These are phyloP conservation scores for Carettochelys insculpta DNA, from an alignment of 2,113 vertebrate genomes.

Conservation along the genomic window DNA sequence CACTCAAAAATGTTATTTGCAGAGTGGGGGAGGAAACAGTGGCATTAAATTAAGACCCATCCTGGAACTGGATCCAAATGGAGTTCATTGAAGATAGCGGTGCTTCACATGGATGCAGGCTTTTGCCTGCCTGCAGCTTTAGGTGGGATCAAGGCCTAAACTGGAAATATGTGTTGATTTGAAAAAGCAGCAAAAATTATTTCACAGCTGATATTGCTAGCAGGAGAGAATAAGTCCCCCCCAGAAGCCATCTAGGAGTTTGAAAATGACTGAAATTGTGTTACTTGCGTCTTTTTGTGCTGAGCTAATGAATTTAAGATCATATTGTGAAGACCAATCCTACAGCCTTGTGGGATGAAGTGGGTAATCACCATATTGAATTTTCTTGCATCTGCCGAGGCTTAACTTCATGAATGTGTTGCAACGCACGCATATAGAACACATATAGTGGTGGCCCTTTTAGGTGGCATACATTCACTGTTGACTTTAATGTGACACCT, in stretches of 20 bases:
- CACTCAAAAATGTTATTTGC: not conserved
- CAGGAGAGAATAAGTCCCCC: not conserved
- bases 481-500: not conserved
- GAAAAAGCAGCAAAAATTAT: not conserved
- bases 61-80: not conserved
- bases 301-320: not conserved
- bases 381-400: not conserved
- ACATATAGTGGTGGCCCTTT: not conserved
- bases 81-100: not conserved
- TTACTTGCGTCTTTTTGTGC: not conserved
- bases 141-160: not conserved
- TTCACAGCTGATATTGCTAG: not conserved
- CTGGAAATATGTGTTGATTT: not conserved
- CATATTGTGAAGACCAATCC: not conserved
- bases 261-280: not conserved
- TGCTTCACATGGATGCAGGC: not conserved
- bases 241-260: not conserved
- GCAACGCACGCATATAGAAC: accelerated
- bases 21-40: not conserved
- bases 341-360: not conserved
- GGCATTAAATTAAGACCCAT: accelerated
- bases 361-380: not conserved
- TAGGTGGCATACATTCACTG: not conserved
- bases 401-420: not conserved
- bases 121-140: not conserved